A percentile compares a stretch with the other conserved stretches of the same genome.
phyloP scores from a whole-genome alignment of 2,797 vertebrate species.

The Neopelma chrysocephalum region DNA sequence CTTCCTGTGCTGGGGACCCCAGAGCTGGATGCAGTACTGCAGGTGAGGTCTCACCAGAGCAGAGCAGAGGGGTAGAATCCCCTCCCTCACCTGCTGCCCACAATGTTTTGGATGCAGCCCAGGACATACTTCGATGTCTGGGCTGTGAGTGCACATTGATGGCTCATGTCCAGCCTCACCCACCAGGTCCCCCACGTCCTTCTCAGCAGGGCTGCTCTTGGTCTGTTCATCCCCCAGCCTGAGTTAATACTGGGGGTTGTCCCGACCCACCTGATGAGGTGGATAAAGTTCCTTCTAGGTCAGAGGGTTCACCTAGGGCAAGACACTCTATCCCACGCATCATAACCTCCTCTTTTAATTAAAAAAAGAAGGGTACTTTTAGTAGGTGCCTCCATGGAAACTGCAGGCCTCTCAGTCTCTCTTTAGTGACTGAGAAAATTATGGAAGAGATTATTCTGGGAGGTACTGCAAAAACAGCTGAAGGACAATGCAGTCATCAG shows the following conservation, averaged over 20 bases:
- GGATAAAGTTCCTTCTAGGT: not conserved
- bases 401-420: not conserved
- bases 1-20: not conserved
- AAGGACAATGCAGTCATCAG: not conserved
- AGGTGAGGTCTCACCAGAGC: not conserved
- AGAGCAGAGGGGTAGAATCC: too few relatives aligned
- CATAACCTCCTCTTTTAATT: not conserved
- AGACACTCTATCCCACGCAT: not conserved
- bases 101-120: too few relatives aligned
- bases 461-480: not conserved
- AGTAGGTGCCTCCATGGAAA: not conserved
- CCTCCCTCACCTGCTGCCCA: too few relatives aligned
- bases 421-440: not conserved
- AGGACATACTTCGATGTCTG: too few relatives aligned
- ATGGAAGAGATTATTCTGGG: not conserved
- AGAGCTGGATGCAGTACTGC: not conserved
- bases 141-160: too few relatives aligned
- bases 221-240: not conserved
- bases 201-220: not conserved
- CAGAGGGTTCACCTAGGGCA: not conserved
- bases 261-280: not conserved
- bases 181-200: not conserved
- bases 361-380: not conserved
- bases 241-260: not conserved
- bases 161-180: not conserved